These are phyloP conservation scores for Grallaria varia DNA, from an alignment of 2,113 vertebrate genomes.

Conservation along the genomic window DNA sequence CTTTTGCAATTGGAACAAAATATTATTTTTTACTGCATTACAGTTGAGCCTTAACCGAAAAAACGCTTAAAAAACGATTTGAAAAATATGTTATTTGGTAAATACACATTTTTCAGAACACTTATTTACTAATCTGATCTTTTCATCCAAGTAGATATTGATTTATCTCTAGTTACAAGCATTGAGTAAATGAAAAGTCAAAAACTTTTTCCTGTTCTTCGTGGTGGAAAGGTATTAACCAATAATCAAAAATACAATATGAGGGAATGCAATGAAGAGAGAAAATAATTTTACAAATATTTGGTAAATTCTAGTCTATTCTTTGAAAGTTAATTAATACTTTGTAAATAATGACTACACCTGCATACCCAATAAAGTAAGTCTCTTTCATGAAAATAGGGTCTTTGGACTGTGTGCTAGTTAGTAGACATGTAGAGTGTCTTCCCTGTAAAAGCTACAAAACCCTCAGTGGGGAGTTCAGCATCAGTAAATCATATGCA, in stretches of 20 bases:
- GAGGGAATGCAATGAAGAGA: neutral
- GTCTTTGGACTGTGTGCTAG: neutral
- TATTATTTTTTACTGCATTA: neutral
- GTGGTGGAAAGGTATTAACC: neutral
- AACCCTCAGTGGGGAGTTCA: neutral
- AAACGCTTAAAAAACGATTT: neutral
- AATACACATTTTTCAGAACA: neutral
- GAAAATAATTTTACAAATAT: neutral
- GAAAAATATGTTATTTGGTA: neutral
- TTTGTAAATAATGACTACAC: neutral
- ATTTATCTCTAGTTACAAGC: neutral
- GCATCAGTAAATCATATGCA: neutral
- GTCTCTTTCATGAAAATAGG: neutral
- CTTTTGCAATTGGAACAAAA: neutral
- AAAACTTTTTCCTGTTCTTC: neutral
- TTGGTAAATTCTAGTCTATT: neutral
- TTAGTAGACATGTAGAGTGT: neutral
- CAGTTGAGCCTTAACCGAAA: neutral
- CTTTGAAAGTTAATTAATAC: neutral
- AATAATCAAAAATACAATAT: neutral
- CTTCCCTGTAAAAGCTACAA: neutral
- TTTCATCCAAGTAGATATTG: neutral
- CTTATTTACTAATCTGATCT: neutral
- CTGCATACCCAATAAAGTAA: neutral
- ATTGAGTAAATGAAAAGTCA: neutral